Percentiles rank a stretch among this genome's conserved stretches.
Evolutionary conservation across 2,888 invertebrate species (phyloP).

Genomic region (Alentia gelatinosa): DNA sequence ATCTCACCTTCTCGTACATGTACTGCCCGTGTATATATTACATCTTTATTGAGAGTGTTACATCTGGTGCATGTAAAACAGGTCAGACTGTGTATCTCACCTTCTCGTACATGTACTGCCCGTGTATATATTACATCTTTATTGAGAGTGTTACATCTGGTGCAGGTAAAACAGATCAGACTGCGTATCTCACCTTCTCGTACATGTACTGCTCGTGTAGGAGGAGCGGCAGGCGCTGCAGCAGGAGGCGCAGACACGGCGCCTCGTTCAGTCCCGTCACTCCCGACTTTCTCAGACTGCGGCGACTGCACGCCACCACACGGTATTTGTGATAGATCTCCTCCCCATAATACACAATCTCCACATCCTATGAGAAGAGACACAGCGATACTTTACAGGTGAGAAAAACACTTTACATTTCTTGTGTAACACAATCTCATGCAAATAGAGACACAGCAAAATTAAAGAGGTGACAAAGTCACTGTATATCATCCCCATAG

Average conservation of each 20-base stretch:
- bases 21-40: no score
- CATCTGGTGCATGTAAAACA: not conserved
- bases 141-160: not conserved
- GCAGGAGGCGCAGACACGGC: slow-evolving; percentile 82
- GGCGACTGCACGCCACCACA: slow-evolving; percentile 82
- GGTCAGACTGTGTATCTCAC: slow-evolving; percentile 68
- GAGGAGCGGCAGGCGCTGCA: slow-evolving; percentile 82
- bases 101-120: slow-evolving; percentile 83
- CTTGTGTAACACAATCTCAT: not conserved
- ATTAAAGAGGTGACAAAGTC: no score
- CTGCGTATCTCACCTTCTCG: slow-evolving; percentile 82
- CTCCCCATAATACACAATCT: slow-evolving; percentile 81
- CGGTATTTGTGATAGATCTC: slow-evolving; percentile 80
- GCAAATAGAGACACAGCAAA: no score
- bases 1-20: no score
- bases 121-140: no score
- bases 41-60: no score
- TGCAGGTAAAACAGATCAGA: not conserved
- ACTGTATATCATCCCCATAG: no score
- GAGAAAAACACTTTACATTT: not conserved
- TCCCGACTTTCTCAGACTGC: slow-evolving; percentile 82
- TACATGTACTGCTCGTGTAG: slow-evolving; percentile 83
- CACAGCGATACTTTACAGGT: not conserved
- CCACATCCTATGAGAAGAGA: slow-evolving; percentile 79
- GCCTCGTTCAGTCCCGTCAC: slow-evolving; percentile 83